These are phyloP conservation scores for Capra hircus DNA, from an alignment of 2,113 vertebrate genomes.

Conservation along the genomic window DNA sequence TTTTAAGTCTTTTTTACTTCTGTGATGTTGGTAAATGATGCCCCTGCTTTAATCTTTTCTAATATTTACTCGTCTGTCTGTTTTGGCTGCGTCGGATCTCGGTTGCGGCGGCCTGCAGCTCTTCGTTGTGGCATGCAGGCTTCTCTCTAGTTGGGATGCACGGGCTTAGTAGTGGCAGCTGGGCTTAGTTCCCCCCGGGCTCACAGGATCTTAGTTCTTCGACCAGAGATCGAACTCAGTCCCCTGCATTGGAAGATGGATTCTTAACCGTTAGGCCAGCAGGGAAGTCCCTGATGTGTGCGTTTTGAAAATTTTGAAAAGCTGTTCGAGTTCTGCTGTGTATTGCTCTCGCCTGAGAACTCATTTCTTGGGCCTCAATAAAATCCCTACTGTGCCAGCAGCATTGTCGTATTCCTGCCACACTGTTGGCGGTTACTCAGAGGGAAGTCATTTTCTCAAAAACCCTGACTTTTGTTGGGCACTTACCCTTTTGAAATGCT, in stretches of 20 bases:
- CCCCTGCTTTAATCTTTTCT: not conserved
- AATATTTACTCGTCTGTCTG: not conserved
- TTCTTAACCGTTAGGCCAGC: not conserved
- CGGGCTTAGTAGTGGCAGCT: not conserved
- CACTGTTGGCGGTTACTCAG: not conserved
- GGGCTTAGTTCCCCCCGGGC: not conserved
- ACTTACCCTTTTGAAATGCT: not conserved
- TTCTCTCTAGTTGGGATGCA: not conserved
- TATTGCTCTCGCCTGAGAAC: not conserved
- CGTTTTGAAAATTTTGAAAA: not conserved
- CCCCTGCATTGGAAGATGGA: not conserved
- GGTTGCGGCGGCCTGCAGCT: fast-evolving
- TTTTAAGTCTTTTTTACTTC: not conserved
- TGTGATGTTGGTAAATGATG: not conserved
- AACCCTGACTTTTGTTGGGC: not conserved
- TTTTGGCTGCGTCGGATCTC: not conserved
- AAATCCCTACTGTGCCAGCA: not conserved
- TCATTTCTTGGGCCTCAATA: not conserved
- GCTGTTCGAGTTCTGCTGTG: not conserved
- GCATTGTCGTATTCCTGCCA: not conserved
- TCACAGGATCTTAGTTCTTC: not conserved
- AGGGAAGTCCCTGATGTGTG: not conserved
- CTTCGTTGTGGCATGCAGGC: not conserved
- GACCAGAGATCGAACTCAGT: not conserved
- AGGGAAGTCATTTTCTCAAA: not conserved